These are phyloP conservation scores for Otolemur crassicaudatus DNA, from an alignment of 2,797 vertebrate genomes.

Conservation along the genomic window DNA sequence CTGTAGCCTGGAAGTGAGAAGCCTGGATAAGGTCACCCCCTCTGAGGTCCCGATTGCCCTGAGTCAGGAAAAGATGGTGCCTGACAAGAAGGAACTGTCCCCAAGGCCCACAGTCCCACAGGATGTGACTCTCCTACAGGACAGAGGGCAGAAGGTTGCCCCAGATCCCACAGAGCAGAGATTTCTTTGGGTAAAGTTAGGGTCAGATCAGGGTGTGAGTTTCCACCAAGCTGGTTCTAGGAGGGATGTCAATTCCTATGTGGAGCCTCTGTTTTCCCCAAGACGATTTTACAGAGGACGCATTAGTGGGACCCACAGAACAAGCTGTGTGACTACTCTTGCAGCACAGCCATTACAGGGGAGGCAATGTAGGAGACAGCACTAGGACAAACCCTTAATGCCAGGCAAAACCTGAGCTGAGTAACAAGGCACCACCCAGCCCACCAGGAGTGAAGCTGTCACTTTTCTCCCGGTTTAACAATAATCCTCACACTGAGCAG, in stretches of 20 bases:
- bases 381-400: too few relatives aligned
- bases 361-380: not conserved
- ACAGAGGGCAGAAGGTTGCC: not conserved
- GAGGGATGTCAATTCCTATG: not conserved
- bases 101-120: not conserved
- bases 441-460: too few relatives aligned
- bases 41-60: not conserved
- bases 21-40: not conserved
- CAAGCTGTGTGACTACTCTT: not conserved
- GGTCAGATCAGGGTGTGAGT: not conserved
- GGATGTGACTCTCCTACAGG: not conserved
- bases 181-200: not conserved
- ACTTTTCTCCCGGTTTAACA: too few relatives aligned
- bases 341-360: not conserved
- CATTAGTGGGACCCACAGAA: not conserved
- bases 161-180: not conserved
- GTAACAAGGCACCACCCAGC: too few relatives aligned
- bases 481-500: too few relatives aligned
- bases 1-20: not conserved
- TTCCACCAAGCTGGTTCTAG: not conserved
- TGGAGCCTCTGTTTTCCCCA: not conserved
- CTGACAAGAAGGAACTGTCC: not conserved
- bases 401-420: too few relatives aligned
- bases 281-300: not conserved
- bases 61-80: not conserved